Percentiles rank a stretch among this genome's conserved stretches.
These are phyloP conservation scores for Megamerina dolium DNA, from an alignment of 2,888 invertebrate genomes.

Conservation along the genomic window DNA sequence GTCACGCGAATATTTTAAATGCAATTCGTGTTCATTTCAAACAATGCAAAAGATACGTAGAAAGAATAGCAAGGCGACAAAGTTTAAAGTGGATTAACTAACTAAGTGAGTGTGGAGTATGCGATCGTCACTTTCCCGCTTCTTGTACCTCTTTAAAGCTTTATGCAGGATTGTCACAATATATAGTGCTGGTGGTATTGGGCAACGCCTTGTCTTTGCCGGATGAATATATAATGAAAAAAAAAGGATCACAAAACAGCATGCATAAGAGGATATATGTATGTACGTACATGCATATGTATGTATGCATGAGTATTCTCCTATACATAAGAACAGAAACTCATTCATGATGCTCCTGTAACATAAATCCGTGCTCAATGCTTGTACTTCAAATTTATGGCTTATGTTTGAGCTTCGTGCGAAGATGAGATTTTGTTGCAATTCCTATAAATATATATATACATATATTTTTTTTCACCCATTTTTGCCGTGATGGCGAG, in stretches of 20 bases:
- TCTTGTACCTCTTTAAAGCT: not conserved
- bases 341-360: constrained; percentile 17
- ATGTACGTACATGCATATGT: no score
- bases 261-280: no score
- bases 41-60: no score
- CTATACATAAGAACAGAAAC: no score
- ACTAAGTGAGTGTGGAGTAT: not conserved
- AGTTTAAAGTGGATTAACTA: constrained; percentile 27
- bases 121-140: not conserved
- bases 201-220: no score
- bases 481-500: no score
- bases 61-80: constrained; percentile 34
- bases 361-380: constrained; percentile 39
- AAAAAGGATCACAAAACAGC: no score
- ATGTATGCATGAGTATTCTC: no score
- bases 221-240: no score
- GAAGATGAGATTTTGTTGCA: constrained; percentile 2
- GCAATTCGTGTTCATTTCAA: constrained; percentile 32
- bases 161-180: not conserved
- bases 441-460: no score
- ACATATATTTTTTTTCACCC: no score
- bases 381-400: constrained; percentile 37
- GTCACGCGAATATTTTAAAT: no score
- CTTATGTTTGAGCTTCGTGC: constrained; percentile 17
- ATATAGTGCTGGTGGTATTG: not conserved